Evolutionary conservation across 2,113 vertebrate genomes (phyloP), one percentile per base, ranked within the genome.

Genomic region (Etheostoma cragini): DNA sequence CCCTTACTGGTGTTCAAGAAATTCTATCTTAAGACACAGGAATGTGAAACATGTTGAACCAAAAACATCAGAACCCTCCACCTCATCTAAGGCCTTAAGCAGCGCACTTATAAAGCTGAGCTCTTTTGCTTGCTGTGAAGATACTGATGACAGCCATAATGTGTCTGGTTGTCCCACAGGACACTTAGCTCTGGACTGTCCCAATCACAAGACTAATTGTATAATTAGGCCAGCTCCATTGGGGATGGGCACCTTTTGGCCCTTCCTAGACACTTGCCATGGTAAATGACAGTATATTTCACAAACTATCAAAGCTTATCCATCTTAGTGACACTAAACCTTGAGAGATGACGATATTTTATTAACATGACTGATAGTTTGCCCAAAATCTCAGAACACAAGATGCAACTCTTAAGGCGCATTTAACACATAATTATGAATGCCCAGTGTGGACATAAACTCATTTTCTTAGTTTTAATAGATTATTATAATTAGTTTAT

Each of bases 201-300:
- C 90, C 89, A 86, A 90, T 92, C 93, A 93, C 88, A 96, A 95
- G 94, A 95, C 94, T 95, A 95, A 96, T 95, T 94, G 93, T 94
- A 93, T 94, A 95, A 95, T 96, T 95, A 95, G 93, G 91, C 87
- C 84, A 69, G 79, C 91, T 89, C 93, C 91, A 72, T 88, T 92
- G 94, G 94, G 94, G 93, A 95, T 16, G 79, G 78, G 38, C 84
- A 93, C 93, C 94, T 93, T 89, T 94, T 93, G 91, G 86, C 92
- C 94, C 80, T 82, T 87, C 26, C 50, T 83, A 93, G 94, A 95
- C 95, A 94, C 89, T 92, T 91, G 90, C 90, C 75, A 77, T 92
- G 67, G 86, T 94, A 93, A 95, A 95, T 94, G 94, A 94, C 93
- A 93, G 90, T 71, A 90, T 81, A 91, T 88, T 84, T 91, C 90